Evolutionary conservation across 2,888 invertebrate genomes (phyloP).

Genomic region (Tenthredo notha): DNA sequence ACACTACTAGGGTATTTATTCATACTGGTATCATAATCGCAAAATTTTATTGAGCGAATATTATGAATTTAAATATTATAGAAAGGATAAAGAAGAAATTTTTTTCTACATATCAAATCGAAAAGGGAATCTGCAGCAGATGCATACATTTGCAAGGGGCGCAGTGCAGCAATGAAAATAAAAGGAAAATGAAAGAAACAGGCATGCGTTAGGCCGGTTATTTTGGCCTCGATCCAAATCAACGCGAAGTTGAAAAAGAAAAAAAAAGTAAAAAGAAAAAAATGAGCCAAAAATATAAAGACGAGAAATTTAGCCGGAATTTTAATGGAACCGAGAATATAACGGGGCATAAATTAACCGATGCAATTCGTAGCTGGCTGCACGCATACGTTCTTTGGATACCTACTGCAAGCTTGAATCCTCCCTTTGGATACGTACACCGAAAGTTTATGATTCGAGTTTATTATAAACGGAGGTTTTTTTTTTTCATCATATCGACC

Average conservation of each 20-base stretch:
- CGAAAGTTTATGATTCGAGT: neutral
- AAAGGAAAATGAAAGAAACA: neutral
- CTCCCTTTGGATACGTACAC: neutral
- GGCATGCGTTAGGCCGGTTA: neutral
- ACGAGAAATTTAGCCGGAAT: conserved; percentile 7
- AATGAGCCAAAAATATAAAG: neutral
- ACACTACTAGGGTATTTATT: neutral
- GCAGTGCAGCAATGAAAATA: neutral
- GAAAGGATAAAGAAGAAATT: neutral
- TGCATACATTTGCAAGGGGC: too few species aligned
- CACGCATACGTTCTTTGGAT: neutral
- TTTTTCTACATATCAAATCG: neutral
- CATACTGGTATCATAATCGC: neutral
- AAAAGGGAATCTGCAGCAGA: neutral
- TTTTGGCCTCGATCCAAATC: conserved; percentile 13
- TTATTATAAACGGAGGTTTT: neutral
- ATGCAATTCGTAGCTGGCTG: neutral
- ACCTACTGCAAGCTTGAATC: neutral
- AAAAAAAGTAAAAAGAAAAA: neutral
- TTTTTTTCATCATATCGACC: too few species aligned
- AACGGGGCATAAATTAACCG: neutral
- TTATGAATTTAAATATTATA: neutral
- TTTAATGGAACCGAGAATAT: conserved; percentile 24
- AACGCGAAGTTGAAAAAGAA: neutral
- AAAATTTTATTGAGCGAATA: neutral